phyloP scores from a whole-genome alignment of 2,797 vertebrate genomes.

The Molothrus ater region DNA sequence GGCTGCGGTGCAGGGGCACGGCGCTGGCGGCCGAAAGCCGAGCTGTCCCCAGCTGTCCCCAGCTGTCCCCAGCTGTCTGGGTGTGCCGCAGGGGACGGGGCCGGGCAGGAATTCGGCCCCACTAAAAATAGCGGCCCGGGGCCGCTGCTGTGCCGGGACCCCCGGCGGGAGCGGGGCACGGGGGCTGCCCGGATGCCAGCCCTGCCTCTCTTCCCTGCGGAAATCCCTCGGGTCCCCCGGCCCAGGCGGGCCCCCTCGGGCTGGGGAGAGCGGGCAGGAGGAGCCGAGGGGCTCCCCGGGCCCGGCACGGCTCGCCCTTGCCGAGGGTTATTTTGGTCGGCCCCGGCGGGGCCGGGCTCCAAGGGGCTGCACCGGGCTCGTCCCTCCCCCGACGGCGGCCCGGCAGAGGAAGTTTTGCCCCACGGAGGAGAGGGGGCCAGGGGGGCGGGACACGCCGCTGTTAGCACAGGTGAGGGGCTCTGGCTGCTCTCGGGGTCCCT shows the following conservation, averaged over 20 bases:
- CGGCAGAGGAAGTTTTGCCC: not conserved
- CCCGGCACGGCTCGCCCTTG: not conserved
- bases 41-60: conserved; percentile 33
- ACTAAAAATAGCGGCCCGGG: conserved; percentile 19
- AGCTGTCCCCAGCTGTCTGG: conserved; percentile 8
- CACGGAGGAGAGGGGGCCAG: not conserved
- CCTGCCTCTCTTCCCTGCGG: not conserved
- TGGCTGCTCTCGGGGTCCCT: not conserved
- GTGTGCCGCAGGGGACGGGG: not conserved
- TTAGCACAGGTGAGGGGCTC: not conserved
- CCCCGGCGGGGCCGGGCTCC: not conserved
- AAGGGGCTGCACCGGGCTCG: not conserved
- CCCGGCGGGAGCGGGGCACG: not conserved
- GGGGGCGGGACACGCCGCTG: not conserved
- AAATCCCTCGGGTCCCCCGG: fast-evolving
- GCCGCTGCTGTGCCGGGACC: not conserved
- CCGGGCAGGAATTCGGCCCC: not conserved
- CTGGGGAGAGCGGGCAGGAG: fast-evolving
- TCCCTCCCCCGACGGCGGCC: not conserved
- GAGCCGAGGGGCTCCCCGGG: not conserved
- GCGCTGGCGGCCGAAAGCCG: not conserved
- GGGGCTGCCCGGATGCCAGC: fast-evolving
- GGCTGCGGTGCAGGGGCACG: not conserved
- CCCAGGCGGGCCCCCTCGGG: fast-evolving
- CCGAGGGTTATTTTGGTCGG: not conserved